These are phyloP conservation scores for Dinomys branickii DNA, from an alignment of 2,113 vertebrate genomes.

Conservation along the genomic window DNA sequence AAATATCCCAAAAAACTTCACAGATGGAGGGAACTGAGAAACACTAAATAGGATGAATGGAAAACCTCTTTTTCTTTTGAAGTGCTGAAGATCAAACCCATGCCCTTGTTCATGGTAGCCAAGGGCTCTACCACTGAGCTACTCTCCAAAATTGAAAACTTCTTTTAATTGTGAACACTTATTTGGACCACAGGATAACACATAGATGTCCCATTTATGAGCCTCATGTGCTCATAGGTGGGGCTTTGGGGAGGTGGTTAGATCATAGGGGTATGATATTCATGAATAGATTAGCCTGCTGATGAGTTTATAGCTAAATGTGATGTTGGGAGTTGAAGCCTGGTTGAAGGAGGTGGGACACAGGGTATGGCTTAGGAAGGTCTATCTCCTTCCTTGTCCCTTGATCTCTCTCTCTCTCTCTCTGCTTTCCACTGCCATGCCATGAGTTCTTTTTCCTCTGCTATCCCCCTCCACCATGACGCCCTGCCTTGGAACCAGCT, in stretches of 20 bases:
- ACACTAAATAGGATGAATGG: not conserved
- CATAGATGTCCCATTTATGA: not conserved
- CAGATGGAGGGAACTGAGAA: slow-evolving; percentile 17
- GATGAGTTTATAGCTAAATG: not conserved
- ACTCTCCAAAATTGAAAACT: not conserved
- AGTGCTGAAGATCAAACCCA: not conserved
- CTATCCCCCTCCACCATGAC: not conserved
- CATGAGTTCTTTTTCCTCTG: not conserved
- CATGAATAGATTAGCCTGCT: not conserved
- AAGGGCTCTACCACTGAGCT: not conserved
- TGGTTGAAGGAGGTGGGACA: not conserved
- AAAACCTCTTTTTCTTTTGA: not conserved
- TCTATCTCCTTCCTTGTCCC: not conserved
- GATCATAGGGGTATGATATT: not conserved
- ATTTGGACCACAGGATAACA: not conserved
- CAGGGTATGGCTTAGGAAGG: not conserved
- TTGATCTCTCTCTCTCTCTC: not conserved
- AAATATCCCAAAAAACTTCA: slow-evolving; percentile 3
- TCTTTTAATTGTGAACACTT: not conserved
- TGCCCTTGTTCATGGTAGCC: not conserved
- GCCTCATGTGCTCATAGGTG: not conserved
- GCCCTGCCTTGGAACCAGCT: not conserved
- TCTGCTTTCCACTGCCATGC: not conserved
- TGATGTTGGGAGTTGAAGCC: not conserved
- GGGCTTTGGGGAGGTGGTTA: not conserved